Evolutionary conservation across 2,797 vertebrate species (phyloP).

Genomic region (Enteromius trimaculatus): DNA sequence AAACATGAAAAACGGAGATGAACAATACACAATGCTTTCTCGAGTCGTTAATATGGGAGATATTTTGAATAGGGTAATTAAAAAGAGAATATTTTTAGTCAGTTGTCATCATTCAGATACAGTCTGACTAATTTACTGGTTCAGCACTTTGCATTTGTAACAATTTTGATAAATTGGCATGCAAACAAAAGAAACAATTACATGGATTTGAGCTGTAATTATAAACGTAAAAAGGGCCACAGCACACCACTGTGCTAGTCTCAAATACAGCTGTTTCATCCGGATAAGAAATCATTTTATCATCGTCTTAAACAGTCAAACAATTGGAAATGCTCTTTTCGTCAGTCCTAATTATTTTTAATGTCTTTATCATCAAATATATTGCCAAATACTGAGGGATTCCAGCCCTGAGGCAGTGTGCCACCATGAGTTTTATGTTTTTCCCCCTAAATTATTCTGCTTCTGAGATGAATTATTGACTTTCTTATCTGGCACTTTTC

Average conservation of each 20-base stretch:
- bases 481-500: constrained; percentile 38
- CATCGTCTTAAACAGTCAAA: constrained; percentile 36
- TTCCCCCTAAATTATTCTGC: constrained; percentile 11
- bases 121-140: constrained; percentile 30
- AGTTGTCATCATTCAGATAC: constrained; percentile 8
- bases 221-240: constrained; percentile 37
- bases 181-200: constrained; percentile 56
- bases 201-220: constrained; percentile 53
- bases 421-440: constrained; percentile 15
- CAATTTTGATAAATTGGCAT: constrained; percentile 42
- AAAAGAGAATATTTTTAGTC: constrained; percentile 25
- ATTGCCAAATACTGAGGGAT: constrained; percentile 13
- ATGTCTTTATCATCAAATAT: constrained; percentile 47
- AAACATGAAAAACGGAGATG: background rate
- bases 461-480: constrained; percentile 38
- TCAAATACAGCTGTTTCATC: constrained; percentile 35
- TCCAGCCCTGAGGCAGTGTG: constrained; percentile 32
- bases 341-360: constrained; percentile 41
- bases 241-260: constrained; percentile 18
- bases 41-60: constrained; percentile 1
- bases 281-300: constrained; percentile 47
- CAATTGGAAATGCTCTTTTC: constrained; percentile 38
- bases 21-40: constrained; percentile 27
- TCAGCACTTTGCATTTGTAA: constrained; percentile 39
- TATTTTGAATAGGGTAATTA: constrained; percentile 40